Conservation (phyloP, 2,113 vertebrate genomes). For the Rhinogobius similis region DNA sequence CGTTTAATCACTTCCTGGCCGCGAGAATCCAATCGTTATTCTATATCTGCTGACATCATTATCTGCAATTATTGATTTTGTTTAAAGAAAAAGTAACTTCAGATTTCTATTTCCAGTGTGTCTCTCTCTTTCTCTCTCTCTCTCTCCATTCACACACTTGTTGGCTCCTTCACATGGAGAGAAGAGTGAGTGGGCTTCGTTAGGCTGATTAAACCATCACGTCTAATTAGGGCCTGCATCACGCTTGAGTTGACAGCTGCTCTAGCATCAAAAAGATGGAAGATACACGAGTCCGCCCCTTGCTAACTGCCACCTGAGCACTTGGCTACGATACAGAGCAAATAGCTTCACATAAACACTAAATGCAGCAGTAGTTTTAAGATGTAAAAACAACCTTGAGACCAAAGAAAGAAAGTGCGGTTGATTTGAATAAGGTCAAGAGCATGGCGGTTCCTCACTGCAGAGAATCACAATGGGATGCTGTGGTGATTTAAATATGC, state of each 20-base stretch:
- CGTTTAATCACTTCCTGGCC: slow-evolving; percentile 21
- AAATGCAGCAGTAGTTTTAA: neutral
- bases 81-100: neutral
- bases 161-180: slow-evolving; percentile 53
- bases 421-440: slow-evolving; percentile 5
- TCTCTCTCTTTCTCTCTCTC: slow-evolving; percentile 7
- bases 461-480: neutral
- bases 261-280: slow-evolving; percentile 36
- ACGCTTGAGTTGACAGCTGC: slow-evolving; percentile 38
- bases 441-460: neutral
- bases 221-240: slow-evolving; percentile 46
- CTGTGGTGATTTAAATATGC: neutral
- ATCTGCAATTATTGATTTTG: slow-evolving; percentile 12
- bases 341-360: neutral
- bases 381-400: slow-evolving; percentile 1
- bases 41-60: slow-evolving; percentile 9
- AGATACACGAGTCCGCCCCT: slow-evolving; percentile 13
- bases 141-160: slow-evolving; percentile 39
- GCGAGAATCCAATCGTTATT: neutral
- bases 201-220: slow-evolving; percentile 59
- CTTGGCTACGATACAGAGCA: neutral
- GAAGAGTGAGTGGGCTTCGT: slow-evolving; percentile 42
- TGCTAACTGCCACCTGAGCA: slow-evolving; percentile 12
- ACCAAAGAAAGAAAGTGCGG: neutral
- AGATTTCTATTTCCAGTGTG: neutral